Conservation (phyloP, 2,888 invertebrate species). For the Metalampra italica region DNA sequence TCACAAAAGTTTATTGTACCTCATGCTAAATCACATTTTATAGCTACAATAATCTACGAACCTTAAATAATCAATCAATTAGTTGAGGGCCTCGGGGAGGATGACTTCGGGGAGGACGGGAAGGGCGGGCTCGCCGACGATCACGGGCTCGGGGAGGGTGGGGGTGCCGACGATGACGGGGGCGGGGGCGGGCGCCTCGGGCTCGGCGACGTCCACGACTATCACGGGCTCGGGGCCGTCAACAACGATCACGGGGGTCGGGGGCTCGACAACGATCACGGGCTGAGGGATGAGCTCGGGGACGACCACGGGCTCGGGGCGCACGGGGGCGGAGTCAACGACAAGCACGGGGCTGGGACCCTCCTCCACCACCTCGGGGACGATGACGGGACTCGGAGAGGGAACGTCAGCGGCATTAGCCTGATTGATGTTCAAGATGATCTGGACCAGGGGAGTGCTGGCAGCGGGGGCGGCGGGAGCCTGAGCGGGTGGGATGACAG, state of each 20-base stretch:
- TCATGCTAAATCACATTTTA: conserved; percentile 13
- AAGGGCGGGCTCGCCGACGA: background rate
- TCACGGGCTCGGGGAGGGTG: conserved; percentile 14
- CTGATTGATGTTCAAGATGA: conserved; percentile 13
- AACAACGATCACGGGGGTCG: background rate
- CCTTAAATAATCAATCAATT: conserved; percentile 15
- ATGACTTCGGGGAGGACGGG: conserved; percentile 12
- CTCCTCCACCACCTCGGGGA: conserved; percentile 32
- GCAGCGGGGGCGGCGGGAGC: conserved; percentile 6
- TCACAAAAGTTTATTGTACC: conserved; percentile 9
- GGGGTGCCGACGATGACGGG: conserved; percentile 1
- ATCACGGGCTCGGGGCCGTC: conserved; percentile 23
- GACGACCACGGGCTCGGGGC: conserved; percentile 12
- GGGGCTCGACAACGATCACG: conserved; percentile 9
- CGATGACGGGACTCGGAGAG: conserved; percentile 16
- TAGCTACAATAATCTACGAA: conserved; percentile 1
- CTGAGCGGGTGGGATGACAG: conserved; percentile 10
- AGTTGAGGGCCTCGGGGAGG: conserved; percentile 39
- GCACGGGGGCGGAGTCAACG: conserved; percentile 13
- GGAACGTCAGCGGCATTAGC: conserved; percentile 8
- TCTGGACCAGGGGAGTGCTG: conserved; percentile 11
- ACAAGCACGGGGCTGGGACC: conserved; percentile 25
- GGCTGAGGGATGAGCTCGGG: conserved; percentile 15
- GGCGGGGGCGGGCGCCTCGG: background rate
- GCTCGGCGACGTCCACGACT: conserved; percentile 24